Conservation (phyloP, 2,113 vertebrate species). For the Potamarius usumacintae region DNA sequence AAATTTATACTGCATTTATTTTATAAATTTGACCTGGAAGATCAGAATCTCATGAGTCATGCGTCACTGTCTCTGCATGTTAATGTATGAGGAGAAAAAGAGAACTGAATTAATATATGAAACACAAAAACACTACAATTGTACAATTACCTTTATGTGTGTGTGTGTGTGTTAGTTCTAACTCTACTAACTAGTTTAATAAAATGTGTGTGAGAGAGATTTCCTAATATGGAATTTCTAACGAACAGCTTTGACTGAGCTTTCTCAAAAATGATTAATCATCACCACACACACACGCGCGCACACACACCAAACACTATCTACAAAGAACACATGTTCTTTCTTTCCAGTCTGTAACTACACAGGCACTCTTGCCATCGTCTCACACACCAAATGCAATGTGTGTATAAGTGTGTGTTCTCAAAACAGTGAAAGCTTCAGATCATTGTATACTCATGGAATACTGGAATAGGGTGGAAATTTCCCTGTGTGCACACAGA, state of each 20-base stretch:
- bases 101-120: not conserved
- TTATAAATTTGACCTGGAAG: not conserved
- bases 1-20: not conserved
- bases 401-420: conserved; percentile 3
- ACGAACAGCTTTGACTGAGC: not conserved
- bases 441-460: not conserved
- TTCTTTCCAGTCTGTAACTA: not conserved
- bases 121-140: not conserved
- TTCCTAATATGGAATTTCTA: not conserved
- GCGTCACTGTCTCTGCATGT: not conserved
- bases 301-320: conserved; percentile 25
- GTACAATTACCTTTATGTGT: not conserved
- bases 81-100: not conserved
- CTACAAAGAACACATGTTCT: conserved; percentile 11
- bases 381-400: not conserved
- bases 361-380: not conserved
- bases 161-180: not conserved
- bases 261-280: not conserved
- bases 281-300: conserved; percentile 31
- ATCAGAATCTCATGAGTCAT: not conserved
- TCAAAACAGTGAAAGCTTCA: not conserved
- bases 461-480: not conserved
- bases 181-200: not conserved
- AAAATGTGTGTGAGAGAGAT: not conserved
- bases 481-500: conserved; percentile 10